Evolutionary conservation across 2,888 invertebrate genomes (phyloP), one percentile per base, ranked within the genome.

Genomic region (Drosophila stalkeri): DNA sequence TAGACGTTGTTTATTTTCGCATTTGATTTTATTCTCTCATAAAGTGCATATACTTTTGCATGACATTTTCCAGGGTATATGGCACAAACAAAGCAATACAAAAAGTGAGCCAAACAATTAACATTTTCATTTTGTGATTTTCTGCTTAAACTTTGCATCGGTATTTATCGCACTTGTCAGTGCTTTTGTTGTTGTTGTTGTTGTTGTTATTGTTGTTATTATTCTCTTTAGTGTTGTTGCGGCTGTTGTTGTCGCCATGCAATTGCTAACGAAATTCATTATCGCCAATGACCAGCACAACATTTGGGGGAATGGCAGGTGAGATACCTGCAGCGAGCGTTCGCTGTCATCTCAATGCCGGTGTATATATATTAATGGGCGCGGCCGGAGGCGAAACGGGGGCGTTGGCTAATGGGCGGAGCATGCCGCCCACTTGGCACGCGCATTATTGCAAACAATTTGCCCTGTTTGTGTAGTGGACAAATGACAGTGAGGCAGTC

Each of bases 381-480:
- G 71, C 64, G 80, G 39, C 56, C 33, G 59, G 27, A 12, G 35
- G 49, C 18, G 33, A 18, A 18, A 23, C 9, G 9, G 55, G 44
- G 39, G n/a, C 16, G 12, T 37, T 51, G 46, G 44, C 35, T 31
- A 57, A 18, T 39, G 20, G 41, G 35, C 12, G 27, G 23, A 11
- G 46, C 47, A n/a, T 35, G 47, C 71, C 55, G 59, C 61, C 75
- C 82, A 77, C 71, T 80, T 82, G 89, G 73, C 77, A 87, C 82
- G 86, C 80, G 90, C 80, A 86, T 90, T 88, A 90, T 90, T 83
- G 83, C 86, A 88, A 87, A 86, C 86, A 87, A 83, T 87, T 87
- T 88, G 89, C 86, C 74, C 80, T 76, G 86, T 85, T 87, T 88
- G 78, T 85, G 78, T 70, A 68, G 67, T 72, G 89, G 86, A 89